Conservation (phyloP, 2,113 vertebrate genomes). For the Lucifuga dentata region DNA sequence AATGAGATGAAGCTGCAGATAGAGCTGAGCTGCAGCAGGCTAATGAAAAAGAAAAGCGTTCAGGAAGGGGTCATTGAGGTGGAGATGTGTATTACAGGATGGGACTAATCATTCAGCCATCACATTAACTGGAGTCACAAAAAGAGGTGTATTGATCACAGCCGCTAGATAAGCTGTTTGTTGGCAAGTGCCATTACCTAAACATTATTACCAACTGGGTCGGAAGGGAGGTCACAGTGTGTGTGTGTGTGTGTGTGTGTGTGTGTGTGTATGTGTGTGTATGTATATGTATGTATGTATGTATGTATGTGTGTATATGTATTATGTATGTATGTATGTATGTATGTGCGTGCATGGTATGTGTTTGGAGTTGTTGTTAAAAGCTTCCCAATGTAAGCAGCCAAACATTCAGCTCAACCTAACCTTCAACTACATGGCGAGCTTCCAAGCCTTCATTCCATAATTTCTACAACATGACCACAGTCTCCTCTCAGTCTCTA, state of each 20-base stretch:
- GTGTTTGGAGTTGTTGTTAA: conserved; percentile 40
- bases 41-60: conserved; percentile 50
- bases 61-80: conserved; percentile 26
- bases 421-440: conserved; percentile 64
- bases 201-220: conserved; percentile 36
- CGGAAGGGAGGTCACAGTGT: conserved; percentile 27
- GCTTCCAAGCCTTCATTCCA: conserved; percentile 56
- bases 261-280: conserved; percentile 12
- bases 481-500: conserved; percentile 64
- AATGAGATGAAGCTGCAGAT: conserved; percentile 50
- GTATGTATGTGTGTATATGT: no score
- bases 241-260: conserved; percentile 1
- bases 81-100: conserved; percentile 55
- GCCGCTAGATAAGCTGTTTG: conserved; percentile 31
- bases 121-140: conserved; percentile 58
- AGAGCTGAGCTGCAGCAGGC: conserved; percentile 26
- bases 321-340: no score
- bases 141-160: conserved; percentile 53
- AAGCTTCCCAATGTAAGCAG: conserved; percentile 35
- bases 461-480: conserved; percentile 57
- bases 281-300: no score
- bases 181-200: conserved; percentile 35
- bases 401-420: conserved; percentile 25
- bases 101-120: conserved; percentile 62
- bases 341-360: no score